phyloP scores from a whole-genome alignment of 2,113 vertebrate species.

The Aleadryas rufinucha region DNA sequence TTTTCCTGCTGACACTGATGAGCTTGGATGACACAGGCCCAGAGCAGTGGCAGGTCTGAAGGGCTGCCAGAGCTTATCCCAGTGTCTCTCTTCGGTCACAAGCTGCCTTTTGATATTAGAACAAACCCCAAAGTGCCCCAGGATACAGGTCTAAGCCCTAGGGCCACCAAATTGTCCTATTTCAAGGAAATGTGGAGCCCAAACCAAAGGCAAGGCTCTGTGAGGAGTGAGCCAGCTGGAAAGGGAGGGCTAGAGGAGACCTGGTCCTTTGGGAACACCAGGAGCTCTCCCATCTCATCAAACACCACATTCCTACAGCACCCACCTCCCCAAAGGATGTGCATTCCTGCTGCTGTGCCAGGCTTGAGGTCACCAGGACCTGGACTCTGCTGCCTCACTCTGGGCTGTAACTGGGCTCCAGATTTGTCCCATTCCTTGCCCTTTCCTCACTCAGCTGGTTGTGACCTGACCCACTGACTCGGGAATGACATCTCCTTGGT shows the following conservation, averaged over 20 bases:
- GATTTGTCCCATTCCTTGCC: neutral
- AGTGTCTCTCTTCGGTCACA: neutral
- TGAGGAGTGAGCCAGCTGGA: neutral
- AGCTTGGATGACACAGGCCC: neutral
- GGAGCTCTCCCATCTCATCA: neutral
- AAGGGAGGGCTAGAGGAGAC: neutral
- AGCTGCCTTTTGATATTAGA: neutral
- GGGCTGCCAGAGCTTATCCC: neutral
- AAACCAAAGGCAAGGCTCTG: neutral
- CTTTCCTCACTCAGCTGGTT: neutral
- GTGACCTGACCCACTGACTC: neutral
- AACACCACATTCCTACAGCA: neutral
- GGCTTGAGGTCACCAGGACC: neutral
- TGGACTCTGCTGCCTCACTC: neutral
- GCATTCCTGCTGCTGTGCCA: neutral
- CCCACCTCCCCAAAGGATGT: neutral
- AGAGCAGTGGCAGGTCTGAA: neutral
- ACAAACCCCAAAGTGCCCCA: neutral
- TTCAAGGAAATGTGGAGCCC: neutral
- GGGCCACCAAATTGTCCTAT: neutral
- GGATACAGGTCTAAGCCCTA: neutral
- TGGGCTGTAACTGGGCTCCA: neutral
- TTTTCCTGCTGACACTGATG: neutral
- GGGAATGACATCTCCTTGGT: neutral
- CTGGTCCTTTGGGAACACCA: neutral